Evolutionary conservation across 2,888 invertebrate genomes (phyloP), one percentile per base, ranked within the genome.

Genomic region (Drosophila koepferae): DNA sequence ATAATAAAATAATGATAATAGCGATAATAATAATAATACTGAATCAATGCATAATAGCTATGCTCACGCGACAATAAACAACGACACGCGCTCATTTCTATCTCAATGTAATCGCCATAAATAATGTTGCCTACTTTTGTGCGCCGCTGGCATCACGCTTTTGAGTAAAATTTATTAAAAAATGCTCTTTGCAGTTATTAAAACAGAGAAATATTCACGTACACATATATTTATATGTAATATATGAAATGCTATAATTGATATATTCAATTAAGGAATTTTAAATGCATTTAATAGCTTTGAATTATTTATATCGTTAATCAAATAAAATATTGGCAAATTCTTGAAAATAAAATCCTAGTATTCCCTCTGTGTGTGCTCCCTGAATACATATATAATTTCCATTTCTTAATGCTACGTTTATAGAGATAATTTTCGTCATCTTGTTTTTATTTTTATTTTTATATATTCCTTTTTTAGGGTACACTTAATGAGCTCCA

Each of bases 151-250:
- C 51, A 12, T 7, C 61, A 36, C 64, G 48, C 55, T 63, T 63
- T 63, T 44, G 61, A 59, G 59, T 63, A 55, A 73, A 82, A 88
- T 84, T 85, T 84, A 84, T 86, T 85, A 68, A 72, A 82, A 80
- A 80, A 60, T 63, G 65, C 77, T 66, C 60, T 81, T 81, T 78
- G 74, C 69, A 54, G 64, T 76, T 78, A 80, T 72, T 80, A 64
- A 74, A 41, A 34, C 34, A 41, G 41, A 51, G 18, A 79, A 74
- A 1, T 9, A 53, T 36, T 23, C 10, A 36, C 3, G 3, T 28
- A 28, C 28, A 28, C 28, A 58, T 14, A 36, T 34, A 16, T 18
- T 12, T 8, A 36, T 28, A 67, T 36, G 46, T 40, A 66, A 55
- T 49, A 65, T 60, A 69, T 53, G 64, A 62, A 48, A 51, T 40